Conservation (phyloP, 2,888 invertebrate species). For the Arrhopalites spinosus region DNA sequence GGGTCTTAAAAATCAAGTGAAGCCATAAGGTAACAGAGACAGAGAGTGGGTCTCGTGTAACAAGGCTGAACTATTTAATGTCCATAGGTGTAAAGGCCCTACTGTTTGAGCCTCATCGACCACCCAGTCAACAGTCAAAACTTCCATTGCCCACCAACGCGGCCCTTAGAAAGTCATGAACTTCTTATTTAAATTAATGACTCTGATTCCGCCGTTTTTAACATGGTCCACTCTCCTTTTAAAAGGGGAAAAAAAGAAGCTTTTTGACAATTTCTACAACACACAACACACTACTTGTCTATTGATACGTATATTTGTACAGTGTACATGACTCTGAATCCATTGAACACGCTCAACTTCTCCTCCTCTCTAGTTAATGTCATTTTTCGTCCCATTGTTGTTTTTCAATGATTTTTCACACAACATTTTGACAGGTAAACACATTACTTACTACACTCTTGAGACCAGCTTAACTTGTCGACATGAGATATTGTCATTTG, state of each 20-base stretch:
- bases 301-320: not conserved
- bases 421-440: constrained; percentile 55
- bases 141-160: constrained; percentile 55
- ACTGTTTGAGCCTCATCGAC: constrained; percentile 55
- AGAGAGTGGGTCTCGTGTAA: constrained; percentile 19
- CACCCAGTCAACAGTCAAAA: constrained; percentile 56
- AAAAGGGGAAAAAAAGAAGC: not conserved
- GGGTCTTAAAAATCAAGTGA: constrained; percentile 6
- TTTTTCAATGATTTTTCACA: constrained; percentile 50
- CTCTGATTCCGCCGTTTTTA: not conserved
- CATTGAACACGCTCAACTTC: not conserved
- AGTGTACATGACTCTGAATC: not conserved
- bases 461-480: constrained; percentile 42
- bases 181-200: constrained; percentile 37
- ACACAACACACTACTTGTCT: not conserved
- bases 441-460: constrained; percentile 48
- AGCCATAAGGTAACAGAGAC: not conserved
- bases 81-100: constrained; percentile 48
- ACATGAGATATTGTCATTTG: constrained; percentile 52
- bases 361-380: constrained; percentile 20
- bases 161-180: constrained; percentile 35
- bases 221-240: not conserved
- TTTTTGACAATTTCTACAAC: too few species aligned
- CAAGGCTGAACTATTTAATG: constrained; percentile 16
- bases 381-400: constrained; percentile 39